Percentiles rank a stretch among this genome's conserved stretches.
Evolutionary conservation across 2,888 invertebrate genomes (phyloP).

Genomic region (Pristionchus maxplancki): DNA sequence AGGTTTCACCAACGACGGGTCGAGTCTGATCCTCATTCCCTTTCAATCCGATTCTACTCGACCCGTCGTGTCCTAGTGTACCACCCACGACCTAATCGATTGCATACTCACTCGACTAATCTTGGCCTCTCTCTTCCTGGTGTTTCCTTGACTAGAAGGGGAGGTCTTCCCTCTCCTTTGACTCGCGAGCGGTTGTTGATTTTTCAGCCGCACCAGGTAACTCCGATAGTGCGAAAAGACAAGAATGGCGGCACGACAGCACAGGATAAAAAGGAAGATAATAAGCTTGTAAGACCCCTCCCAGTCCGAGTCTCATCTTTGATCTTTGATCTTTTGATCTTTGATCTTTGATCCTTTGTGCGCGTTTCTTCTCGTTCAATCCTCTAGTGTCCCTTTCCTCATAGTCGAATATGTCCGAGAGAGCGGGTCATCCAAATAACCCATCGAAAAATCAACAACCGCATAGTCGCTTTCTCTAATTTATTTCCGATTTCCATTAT

Average conservation of each 20-base stretch:
- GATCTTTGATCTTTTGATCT: slow-evolving; percentile 34
- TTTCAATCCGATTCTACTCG: neutral
- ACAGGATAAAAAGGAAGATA: slow-evolving; percentile 27
- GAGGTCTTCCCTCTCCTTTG: neutral
- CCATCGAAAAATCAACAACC: slow-evolving; percentile 31
- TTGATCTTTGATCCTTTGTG: no score
- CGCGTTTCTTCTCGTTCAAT: neutral
- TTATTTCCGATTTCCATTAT: slow-evolving; percentile 36
- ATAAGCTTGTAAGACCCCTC: slow-evolving; percentile 47
- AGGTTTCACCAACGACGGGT: neutral
- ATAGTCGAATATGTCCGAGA: slow-evolving; percentile 6
- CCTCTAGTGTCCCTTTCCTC: slow-evolving; percentile 1
- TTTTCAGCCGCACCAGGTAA: slow-evolving; percentile 47
- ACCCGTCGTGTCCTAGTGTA: neutral
- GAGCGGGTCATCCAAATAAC: slow-evolving; percentile 35
- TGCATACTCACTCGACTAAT: slow-evolving; percentile 21
- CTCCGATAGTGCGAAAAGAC: slow-evolving; percentile 45
- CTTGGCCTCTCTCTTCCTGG: neutral
- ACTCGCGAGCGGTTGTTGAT: slow-evolving; percentile 40
- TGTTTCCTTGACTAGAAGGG: neutral
- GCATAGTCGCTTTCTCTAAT: neutral
- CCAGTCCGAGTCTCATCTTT: slow-evolving; percentile 25
- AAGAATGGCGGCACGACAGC: slow-evolving; percentile 26
- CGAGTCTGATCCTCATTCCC: neutral
- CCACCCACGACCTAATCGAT: neutral